Percentiles rank a stretch among this genome's conserved stretches.
phyloP scores from a whole-genome alignment of 2,888 invertebrate species.

The Minunthozetes semirufus region DNA sequence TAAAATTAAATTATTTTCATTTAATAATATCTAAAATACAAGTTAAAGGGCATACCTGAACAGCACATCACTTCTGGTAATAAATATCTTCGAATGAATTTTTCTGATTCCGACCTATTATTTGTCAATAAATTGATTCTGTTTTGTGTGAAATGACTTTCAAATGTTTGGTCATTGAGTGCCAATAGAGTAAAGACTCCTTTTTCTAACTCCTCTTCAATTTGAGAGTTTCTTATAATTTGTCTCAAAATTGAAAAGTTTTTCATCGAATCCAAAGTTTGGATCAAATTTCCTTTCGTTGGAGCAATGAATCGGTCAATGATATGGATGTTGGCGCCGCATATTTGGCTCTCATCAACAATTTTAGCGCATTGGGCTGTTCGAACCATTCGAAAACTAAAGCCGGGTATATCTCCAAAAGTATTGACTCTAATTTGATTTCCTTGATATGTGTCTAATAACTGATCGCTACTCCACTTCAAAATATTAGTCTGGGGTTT shows the following conservation, averaged over 20 bases:
- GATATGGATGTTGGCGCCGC: slow-evolving; percentile 62
- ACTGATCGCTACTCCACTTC: slow-evolving; percentile 55
- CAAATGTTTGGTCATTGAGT: slow-evolving; percentile 56
- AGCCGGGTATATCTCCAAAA: slow-evolving; percentile 51
- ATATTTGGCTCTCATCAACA: slow-evolving; percentile 58
- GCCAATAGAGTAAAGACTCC: slow-evolving; percentile 57
- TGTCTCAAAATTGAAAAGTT: slow-evolving; percentile 51
- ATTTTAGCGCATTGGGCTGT: slow-evolving; percentile 64
- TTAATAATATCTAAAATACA: slow-evolving; percentile 40
- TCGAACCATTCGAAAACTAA: slow-evolving; percentile 51
- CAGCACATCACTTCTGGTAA: slow-evolving; percentile 48
- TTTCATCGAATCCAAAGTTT: slow-evolving; percentile 51
- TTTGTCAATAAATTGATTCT: slow-evolving; percentile 51
- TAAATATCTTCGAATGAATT: slow-evolving; percentile 54
- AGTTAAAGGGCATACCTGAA: slow-evolving; percentile 17
- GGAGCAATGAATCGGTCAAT: slow-evolving; percentile 55
- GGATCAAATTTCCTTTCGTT: slow-evolving; percentile 52
- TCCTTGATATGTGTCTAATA: slow-evolving; percentile 52
- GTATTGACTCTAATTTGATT: slow-evolving; percentile 56
- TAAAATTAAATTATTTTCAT: slow-evolving; percentile 47
- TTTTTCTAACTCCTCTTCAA: slow-evolving; percentile 46
- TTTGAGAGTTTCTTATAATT: slow-evolving; percentile 47
- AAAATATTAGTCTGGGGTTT: slow-evolving; percentile 56
- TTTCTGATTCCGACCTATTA: slow-evolving; percentile 52
- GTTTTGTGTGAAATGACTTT: slow-evolving; percentile 50